phyloP scores from a whole-genome alignment of 1,140 invertebrate genomes.

The Olivierus martensii region DNA sequence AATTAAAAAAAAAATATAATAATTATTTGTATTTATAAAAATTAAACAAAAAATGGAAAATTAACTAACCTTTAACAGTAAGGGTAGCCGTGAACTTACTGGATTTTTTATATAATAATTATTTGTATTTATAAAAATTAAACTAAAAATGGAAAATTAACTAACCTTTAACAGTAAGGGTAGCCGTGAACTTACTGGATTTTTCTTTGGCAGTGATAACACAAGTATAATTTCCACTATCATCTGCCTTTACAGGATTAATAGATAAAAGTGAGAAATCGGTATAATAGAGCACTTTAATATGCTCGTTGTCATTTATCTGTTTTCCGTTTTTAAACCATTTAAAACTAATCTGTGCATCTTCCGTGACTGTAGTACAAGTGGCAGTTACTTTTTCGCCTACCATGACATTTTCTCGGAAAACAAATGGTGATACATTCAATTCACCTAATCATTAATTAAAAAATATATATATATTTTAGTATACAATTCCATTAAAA shows the following conservation, averaged over 20 bases:
- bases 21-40: neutral
- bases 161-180: conserved; percentile 31
- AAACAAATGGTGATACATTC: conserved; percentile 4
- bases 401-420: conserved; percentile 4
- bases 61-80: conserved; percentile 29
- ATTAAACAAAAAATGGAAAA: neutral
- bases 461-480: no score
- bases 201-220: conserved; percentile 28
- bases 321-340: conserved; percentile 1
- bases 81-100: conserved; percentile 27
- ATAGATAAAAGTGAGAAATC: conserved; percentile 5
- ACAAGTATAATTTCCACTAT: conserved; percentile 31
- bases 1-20: no score
- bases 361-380: conserved; percentile 4
- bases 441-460: neutral
- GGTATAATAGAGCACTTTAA: conserved; percentile 1
- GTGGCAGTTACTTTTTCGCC: conserved; percentile 7
- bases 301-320: neutral
- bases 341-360: neutral
- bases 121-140: neutral
- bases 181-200: conserved; percentile 25
- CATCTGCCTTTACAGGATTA: neutral
- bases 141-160: neutral
- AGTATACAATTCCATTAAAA: no score
- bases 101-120: no score